phyloP scores from a whole-genome alignment of 2,888 invertebrate genomes.

The Drosophila stalkeri region DNA sequence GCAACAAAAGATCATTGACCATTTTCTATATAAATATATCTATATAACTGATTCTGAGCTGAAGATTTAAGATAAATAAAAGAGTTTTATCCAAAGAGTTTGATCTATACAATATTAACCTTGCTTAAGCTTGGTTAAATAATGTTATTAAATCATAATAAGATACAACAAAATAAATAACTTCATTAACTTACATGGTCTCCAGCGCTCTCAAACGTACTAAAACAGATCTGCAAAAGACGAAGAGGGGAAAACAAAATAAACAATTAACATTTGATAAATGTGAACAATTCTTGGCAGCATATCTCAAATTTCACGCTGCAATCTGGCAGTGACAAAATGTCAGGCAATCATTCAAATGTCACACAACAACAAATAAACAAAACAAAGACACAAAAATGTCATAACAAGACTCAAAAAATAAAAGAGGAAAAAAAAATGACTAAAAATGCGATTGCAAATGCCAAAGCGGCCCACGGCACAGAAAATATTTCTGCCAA shows the following conservation, averaged over 20 bases:
- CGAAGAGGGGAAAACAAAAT: conserved; percentile 2
- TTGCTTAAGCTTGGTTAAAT: not conserved
- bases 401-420: conserved; percentile 65
- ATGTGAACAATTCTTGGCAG: conserved; percentile 16
- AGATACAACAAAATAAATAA: not conserved
- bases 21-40: too few relatives aligned
- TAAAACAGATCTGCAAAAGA: conserved; percentile 25
- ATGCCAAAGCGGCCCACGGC: conserved; percentile 53
- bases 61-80: not conserved
- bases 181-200: conserved; percentile 33
- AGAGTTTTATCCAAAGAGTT: not conserved
- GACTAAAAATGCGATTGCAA: conserved; percentile 52
- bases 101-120: not conserved
- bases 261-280: conserved; percentile 11
- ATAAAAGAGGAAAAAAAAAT: not conserved
- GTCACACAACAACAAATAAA: conserved; percentile 42
- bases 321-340: conserved; percentile 49
- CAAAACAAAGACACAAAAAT: conserved; percentile 51
- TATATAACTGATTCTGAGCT: not conserved
- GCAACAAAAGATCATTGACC: not conserved
- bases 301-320: conserved; percentile 6
- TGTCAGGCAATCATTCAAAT: conserved; percentile 70
- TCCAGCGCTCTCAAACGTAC: not conserved
- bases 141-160: not conserved
- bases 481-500: conserved; percentile 9